Evolutionary conservation across 2,888 invertebrate genomes (phyloP).

Genomic region (Plebejus anna): DNA sequence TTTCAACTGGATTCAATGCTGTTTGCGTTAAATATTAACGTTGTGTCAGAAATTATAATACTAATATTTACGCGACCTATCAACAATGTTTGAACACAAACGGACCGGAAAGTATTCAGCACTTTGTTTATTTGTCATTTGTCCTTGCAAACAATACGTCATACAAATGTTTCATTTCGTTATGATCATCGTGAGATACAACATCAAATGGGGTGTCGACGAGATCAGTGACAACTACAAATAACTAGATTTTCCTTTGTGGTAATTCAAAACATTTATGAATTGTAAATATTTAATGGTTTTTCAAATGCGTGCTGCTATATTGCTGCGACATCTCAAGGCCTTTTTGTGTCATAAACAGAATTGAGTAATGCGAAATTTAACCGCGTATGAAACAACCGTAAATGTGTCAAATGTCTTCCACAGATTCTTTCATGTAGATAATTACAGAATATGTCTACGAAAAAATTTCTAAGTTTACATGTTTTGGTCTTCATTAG

Average conservation of each 20-base stretch:
- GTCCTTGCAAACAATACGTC: conserved; percentile 20
- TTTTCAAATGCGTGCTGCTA: background rate
- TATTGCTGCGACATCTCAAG: conserved; percentile 14
- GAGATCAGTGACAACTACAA: conserved; percentile 12
- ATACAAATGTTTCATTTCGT: conserved; percentile 18
- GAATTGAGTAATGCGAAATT: conserved; percentile 10
- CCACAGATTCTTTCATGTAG: background rate
- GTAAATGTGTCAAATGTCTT: conserved; percentile 4
- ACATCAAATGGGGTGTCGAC: conserved; percentile 12
- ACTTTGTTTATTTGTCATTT: conserved; percentile 25
- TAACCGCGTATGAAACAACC: background rate
- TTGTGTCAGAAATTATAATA: background rate
- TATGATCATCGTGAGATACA: background rate
- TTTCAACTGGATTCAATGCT: background rate
- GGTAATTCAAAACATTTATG: conserved; percentile 17
- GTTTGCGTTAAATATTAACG: background rate
- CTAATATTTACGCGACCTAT: conserved; percentile 16
- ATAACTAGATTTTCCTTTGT: conserved; percentile 5
- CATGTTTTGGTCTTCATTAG: too few species aligned
- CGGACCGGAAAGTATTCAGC: conserved; percentile 15
- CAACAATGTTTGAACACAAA: conserved; percentile 16
- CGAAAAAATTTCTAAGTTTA: too few species aligned
- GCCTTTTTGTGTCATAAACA: conserved; percentile 9
- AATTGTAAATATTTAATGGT: conserved; percentile 23
- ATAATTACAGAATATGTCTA: background rate